Evolutionary conservation across 92 coral and sea anemone genomes (phyloP).

Genomic region (Scolanthus callimorphus): DNA sequence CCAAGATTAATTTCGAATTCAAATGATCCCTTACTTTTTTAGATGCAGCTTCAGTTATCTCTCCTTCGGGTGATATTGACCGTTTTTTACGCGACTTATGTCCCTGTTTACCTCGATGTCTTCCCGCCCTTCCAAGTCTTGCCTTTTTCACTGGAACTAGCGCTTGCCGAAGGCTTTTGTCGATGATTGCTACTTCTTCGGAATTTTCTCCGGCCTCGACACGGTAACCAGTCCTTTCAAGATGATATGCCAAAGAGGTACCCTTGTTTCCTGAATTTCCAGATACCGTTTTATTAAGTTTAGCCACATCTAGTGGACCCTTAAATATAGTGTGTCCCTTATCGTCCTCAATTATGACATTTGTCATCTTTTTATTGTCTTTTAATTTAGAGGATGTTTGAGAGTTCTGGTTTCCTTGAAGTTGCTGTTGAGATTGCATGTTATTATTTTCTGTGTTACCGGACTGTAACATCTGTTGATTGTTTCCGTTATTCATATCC

Average conservation of each 20-base stretch:
- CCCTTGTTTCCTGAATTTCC: slow-evolving; percentile 7
- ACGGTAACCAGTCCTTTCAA: slow-evolving; percentile 13
- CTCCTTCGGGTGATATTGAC: neutral
- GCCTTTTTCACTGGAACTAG: neutral
- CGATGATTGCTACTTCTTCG: slow-evolving; percentile 15
- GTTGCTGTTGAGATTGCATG: no score
- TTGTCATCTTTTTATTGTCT: slow-evolving; percentile 2
- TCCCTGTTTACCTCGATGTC: neutral
- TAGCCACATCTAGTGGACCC: slow-evolving; percentile 28
- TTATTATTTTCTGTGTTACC: neutral
- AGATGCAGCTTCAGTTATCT: neutral
- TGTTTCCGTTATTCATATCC: neutral
- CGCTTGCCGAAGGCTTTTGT: slow-evolving; percentile 13
- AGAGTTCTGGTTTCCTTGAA: no score
- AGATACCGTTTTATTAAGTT: slow-evolving; percentile 14
- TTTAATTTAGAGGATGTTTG: neutral
- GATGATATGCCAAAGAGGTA: slow-evolving; percentile 2
- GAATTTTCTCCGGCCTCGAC: slow-evolving; percentile 1
- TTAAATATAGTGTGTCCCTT: slow-evolving; percentile 18
- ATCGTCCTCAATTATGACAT: slow-evolving; percentile 27
- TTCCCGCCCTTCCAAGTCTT: neutral
- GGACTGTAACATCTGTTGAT: neutral
- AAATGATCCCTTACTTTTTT: neutral
- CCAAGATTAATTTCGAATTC: neutral
- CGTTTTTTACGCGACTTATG: neutral